Percentiles rank a stretch among this genome's conserved stretches.
These are phyloP conservation scores for Hippasteria phrygiana DNA, from an alignment of 53 echinoderm and acorn worm species.

Conservation along the genomic window DNA sequence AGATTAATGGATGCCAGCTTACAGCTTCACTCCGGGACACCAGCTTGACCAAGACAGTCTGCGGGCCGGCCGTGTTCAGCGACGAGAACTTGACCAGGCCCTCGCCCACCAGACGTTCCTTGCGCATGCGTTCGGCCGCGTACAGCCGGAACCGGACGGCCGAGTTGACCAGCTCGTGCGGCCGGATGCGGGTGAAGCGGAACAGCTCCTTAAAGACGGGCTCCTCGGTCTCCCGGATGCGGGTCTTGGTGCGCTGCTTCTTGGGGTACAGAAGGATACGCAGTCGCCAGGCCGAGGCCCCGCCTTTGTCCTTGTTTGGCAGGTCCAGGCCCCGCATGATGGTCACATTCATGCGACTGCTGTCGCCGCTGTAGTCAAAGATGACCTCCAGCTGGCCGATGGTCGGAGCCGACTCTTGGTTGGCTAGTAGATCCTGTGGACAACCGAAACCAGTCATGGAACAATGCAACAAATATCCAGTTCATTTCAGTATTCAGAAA, in stretches of 20 bases:
- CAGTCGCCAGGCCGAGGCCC: slow-evolving; percentile 83
- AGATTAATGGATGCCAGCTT: slow-evolving; percentile 35
- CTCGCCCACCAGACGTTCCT: slow-evolving; percentile 94
- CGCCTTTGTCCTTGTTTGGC: slow-evolving; percentile 86
- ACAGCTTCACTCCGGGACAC: slow-evolving; percentile 88
- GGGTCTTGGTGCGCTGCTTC: slow-evolving; percentile 92
- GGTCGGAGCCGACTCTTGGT: slow-evolving; percentile 63
- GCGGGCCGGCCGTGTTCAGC: slow-evolving; percentile 77
- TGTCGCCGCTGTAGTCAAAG: slow-evolving; percentile 94
- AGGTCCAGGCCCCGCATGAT: slow-evolving; percentile 79
- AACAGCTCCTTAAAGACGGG: slow-evolving; percentile 94
- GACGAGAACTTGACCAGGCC: slow-evolving; percentile 94
- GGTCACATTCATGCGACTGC: slow-evolving; percentile 90
- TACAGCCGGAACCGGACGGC: slow-evolving; percentile 85
- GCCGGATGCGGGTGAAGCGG: slow-evolving; percentile 90
- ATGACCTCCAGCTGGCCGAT: slow-evolving; percentile 88
- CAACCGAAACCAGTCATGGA: too few species aligned
- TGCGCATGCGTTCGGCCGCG: slow-evolving; percentile 89
- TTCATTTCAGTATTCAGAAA: too few species aligned
- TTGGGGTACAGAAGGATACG: slow-evolving; percentile 91
- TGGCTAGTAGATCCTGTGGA: slow-evolving; percentile 49
- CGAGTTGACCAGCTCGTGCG: slow-evolving; percentile 92
- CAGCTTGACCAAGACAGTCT: slow-evolving; percentile 81
- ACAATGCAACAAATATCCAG: too few species aligned
- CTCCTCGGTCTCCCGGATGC: slow-evolving; percentile 87